phyloP scores from a whole-genome alignment of 1,140 invertebrate species.

The Drosophila repleta region DNA sequence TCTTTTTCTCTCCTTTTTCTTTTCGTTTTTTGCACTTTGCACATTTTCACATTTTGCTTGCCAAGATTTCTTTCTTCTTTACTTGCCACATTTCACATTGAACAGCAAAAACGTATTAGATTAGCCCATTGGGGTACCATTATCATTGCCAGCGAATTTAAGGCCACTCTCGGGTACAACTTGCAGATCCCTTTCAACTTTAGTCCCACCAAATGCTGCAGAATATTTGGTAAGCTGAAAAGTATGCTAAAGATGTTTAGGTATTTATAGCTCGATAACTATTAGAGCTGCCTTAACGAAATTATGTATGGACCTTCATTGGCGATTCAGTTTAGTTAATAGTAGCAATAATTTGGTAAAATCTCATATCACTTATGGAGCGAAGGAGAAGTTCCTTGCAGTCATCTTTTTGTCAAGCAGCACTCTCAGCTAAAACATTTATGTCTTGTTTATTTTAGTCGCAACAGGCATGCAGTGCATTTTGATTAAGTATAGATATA shows the following conservation, averaged over 20 bases:
- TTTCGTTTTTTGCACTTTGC: constrained; percentile 6
- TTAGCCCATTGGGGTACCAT: constrained; percentile 38
- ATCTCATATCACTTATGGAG: too few relatives aligned
- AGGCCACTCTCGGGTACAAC: background rate
- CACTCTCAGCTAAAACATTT: constrained; percentile 2
- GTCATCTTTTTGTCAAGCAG: background rate
- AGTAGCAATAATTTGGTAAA: too few relatives aligned
- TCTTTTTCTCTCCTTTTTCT: constrained; percentile 13
- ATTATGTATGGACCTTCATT: too few relatives aligned
- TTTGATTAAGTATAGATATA: constrained; percentile 44
- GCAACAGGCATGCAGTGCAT: constrained; percentile 20
- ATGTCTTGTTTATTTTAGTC: constrained; percentile 11
- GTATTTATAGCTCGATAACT: too few relatives aligned
- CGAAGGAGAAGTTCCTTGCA: background rate
- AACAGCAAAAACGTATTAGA: constrained; percentile 64
- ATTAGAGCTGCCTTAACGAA: too few relatives aligned
- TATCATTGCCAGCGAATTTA: constrained; percentile 25
- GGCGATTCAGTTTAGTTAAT: too few relatives aligned
- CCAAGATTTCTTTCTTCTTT: constrained; percentile 35
- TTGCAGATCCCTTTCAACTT: background rate
- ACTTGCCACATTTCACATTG: constrained; percentile 37
- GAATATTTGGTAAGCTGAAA: background rate
- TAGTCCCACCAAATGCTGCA: background rate
- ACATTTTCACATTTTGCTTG: constrained; percentile 34
- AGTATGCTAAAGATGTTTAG: background rate